phyloP scores from a whole-genome alignment of 2,113 vertebrate species.

The Chitala chitala region DNA sequence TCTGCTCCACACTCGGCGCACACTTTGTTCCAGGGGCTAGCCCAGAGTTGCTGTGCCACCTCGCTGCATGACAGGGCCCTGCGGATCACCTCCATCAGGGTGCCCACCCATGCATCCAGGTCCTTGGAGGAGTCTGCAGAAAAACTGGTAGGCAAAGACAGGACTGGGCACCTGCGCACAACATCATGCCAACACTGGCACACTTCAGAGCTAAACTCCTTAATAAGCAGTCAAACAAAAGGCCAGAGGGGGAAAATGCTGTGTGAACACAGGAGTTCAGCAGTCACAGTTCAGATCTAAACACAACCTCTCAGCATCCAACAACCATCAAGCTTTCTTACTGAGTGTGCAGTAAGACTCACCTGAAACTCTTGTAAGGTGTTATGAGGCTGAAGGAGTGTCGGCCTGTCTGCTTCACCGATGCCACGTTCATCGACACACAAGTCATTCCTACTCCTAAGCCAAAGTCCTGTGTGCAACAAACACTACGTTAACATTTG shows the following conservation, averaged over 20 bases:
- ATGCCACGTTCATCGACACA: conserved; percentile 58
- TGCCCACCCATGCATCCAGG: conserved; percentile 47
- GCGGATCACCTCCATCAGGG: conserved; percentile 46
- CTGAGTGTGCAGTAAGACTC: neutral
- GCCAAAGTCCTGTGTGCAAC: conserved; percentile 43
- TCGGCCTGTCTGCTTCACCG: conserved; percentile 49
- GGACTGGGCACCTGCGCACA: neutral
- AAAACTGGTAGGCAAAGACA: conserved; percentile 32
- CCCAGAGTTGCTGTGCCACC: conserved; percentile 58
- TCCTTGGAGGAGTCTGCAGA: conserved; percentile 55
- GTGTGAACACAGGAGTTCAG: no score
- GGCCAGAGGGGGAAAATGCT: no score
- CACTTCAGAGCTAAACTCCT: no score
- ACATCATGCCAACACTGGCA: neutral
- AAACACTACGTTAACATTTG: neutral
- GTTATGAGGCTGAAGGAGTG: conserved; percentile 59
- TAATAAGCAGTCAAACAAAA: no score
- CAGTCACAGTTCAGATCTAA: no score
- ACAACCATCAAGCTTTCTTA: no score
- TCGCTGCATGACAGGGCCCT: conserved; percentile 61
- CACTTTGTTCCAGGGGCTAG: conserved; percentile 58
- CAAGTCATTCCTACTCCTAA: conserved; percentile 57
- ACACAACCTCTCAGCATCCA: no score
- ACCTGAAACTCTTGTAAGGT: conserved; percentile 65
- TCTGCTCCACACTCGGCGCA: conserved; percentile 59